Evolutionary conservation across 2,113 vertebrate species (phyloP).

Genomic region (Oncorhynchus gorbuscha): DNA sequence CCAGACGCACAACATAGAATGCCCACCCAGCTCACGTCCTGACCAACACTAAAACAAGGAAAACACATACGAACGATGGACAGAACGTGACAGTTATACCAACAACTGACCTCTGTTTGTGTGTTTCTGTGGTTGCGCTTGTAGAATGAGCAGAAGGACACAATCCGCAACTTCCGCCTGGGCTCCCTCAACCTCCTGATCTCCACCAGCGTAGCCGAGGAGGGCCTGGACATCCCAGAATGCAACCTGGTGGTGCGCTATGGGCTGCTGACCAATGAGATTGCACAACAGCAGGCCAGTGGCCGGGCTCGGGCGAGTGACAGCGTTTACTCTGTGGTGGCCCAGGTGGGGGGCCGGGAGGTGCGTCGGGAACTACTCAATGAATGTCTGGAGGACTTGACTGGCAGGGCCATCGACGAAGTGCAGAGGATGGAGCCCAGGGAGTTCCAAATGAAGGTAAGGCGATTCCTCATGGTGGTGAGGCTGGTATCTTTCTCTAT

Average conservation of each 20-base stretch:
- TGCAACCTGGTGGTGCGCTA: constrained; percentile 92
- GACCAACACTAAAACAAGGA: too few species aligned
- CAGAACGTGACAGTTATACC: neutral
- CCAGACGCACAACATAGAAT: too few species aligned
- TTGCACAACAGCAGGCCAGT: constrained; percentile 88
- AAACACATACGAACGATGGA: too few species aligned
- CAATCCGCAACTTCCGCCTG: constrained; percentile 77
- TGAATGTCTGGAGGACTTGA: constrained; percentile 79
- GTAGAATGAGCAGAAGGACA: constrained; percentile 75
- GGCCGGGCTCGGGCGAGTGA: constrained; percentile 82
- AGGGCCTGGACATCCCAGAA: constrained; percentile 87
- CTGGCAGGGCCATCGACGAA: constrained; percentile 68
- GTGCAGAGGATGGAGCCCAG: constrained; percentile 77
- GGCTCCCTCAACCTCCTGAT: constrained; percentile 85
- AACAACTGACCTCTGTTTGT: neutral
- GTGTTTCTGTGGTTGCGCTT: neutral
- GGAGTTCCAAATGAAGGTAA: constrained; percentile 67
- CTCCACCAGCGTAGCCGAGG: constrained; percentile 90
- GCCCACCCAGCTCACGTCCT: too few species aligned
- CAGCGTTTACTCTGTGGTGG: constrained; percentile 87
- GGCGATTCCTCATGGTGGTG: neutral
- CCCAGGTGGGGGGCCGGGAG: constrained; percentile 76
- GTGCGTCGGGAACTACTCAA: constrained; percentile 78
- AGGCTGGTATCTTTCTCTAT: too few species aligned
- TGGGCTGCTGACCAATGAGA: constrained; percentile 91